These are phyloP conservation scores for Drosophila pectinifera DNA, from an alignment of 1,140 invertebrate genomes.

Conservation along the genomic window DNA sequence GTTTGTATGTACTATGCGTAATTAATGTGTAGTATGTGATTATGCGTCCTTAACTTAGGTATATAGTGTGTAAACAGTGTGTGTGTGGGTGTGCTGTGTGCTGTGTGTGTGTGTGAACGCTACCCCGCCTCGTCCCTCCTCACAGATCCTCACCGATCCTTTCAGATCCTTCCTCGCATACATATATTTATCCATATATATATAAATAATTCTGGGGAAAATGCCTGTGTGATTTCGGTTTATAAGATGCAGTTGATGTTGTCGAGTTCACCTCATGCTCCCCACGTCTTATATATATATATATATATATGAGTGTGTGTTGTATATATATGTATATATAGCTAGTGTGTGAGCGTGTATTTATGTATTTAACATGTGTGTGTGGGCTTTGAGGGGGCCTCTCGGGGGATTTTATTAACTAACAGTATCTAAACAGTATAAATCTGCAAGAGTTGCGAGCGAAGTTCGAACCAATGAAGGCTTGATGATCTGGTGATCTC, in stretches of 20 bases:
- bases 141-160: conserved; percentile 8
- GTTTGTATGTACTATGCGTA: conserved; percentile 65
- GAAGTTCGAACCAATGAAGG: conserved; percentile 26
- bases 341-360: conserved; percentile 16
- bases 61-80: conserved; percentile 39
- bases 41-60: conserved; percentile 57
- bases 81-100: conserved; percentile 15
- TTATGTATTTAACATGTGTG: conserved; percentile 34
- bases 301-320: conserved; percentile 1
- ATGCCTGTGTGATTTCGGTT: conserved; percentile 7
- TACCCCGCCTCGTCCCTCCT: conserved; percentile 23
- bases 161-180: conserved; percentile 10
- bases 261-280: conserved; percentile 1
- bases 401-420: conserved; percentile 22
- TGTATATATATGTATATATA: conserved; percentile 14
- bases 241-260: conserved; percentile 28
- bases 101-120: conserved; percentile 28
- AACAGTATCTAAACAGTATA: conserved; percentile 54
- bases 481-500: conserved; percentile 31
- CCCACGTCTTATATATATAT: background rate
- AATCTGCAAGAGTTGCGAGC: conserved; percentile 37
- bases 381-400: background rate
- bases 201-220: conserved; percentile 15
- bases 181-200: conserved; percentile 5
- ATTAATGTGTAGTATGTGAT: conserved; percentile 72